phyloP scores from a whole-genome alignment of 1,140 invertebrate genomes.

The Pogonomyrmex californicus region DNA sequence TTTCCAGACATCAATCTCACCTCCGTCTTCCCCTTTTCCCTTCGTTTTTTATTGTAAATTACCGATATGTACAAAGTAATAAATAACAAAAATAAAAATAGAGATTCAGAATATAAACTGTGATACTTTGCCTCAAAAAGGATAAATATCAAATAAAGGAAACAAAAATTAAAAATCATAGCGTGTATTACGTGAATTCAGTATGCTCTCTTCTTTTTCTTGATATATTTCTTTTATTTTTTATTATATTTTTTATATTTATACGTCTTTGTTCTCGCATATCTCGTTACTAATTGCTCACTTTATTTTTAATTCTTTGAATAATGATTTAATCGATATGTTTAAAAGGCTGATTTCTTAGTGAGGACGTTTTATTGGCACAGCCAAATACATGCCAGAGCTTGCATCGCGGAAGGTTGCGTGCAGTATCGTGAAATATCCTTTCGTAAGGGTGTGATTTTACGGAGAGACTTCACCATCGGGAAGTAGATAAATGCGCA shows the following conservation, averaged over 20 bases:
- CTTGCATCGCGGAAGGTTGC: not conserved
- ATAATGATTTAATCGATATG: not conserved
- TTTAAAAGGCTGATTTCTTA: not conserved
- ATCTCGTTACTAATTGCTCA: not conserved
- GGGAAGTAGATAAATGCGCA: slow-evolving; percentile 44
- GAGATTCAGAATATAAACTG: not conserved
- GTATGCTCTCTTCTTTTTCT: not conserved
- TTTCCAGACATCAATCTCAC: not conserved
- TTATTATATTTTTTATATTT: slow-evolving; percentile 5
- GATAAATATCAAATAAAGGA: not conserved
- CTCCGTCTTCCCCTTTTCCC: not conserved
- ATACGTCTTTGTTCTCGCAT: not conserved
- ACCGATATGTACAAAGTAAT: not conserved
- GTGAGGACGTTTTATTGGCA: not conserved
- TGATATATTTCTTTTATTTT: not conserved
- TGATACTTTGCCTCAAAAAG: not conserved
- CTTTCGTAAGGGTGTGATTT: slow-evolving; percentile 8
- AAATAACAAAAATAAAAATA: not conserved
- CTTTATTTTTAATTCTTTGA: not conserved
- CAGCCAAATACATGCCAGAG: not conserved
- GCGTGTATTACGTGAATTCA: not conserved
- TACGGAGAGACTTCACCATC: not conserved
- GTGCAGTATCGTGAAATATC: slow-evolving; percentile 9
- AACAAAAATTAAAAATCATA: not conserved
- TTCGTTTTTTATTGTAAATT: not conserved